These are phyloP conservation scores for Caranx ignobilis DNA, from an alignment of 2,113 vertebrate genomes.

Conservation along the genomic window DNA sequence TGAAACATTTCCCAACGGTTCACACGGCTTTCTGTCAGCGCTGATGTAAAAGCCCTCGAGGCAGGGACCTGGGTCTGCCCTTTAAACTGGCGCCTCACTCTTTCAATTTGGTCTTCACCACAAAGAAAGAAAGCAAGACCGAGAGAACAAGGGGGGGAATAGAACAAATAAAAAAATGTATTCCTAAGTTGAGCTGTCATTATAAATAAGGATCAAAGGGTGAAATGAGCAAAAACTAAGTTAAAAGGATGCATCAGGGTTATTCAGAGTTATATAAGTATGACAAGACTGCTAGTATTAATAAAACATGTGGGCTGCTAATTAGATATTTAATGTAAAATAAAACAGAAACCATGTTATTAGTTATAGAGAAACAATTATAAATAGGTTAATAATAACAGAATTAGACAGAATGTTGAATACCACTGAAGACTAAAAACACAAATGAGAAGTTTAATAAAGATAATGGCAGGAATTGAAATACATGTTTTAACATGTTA, in stretches of 20 bases:
- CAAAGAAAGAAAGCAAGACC: constrained; percentile 53
- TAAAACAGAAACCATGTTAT: neutral
- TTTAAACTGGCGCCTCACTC: constrained; percentile 81
- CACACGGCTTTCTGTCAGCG: constrained; percentile 82
- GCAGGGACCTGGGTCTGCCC: constrained; percentile 80
- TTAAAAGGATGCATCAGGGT: constrained; percentile 32
- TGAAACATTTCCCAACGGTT: constrained; percentile 85
- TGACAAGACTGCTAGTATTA: constrained; percentile 8
- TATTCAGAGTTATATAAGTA: constrained; percentile 8
- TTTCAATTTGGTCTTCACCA: constrained; percentile 79
- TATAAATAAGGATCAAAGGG: constrained; percentile 54
- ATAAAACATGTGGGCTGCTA: neutral
- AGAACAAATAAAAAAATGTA: constrained; percentile 57
- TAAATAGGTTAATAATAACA: neutral
- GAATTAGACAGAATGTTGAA: neutral
- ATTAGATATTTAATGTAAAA: neutral
- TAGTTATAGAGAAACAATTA: neutral
- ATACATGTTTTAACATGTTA: constrained; percentile 39
- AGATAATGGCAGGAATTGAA: constrained; percentile 20
- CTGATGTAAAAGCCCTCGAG: constrained; percentile 82
- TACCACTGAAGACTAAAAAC: neutral
- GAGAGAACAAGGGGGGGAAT: constrained; percentile 55
- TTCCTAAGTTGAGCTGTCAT: constrained; percentile 46
- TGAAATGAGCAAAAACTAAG: constrained; percentile 47
- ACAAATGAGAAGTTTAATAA: constrained; percentile 16